phyloP scores from a whole-genome alignment of 2,888 invertebrate species.

The Torymus texanus region DNA sequence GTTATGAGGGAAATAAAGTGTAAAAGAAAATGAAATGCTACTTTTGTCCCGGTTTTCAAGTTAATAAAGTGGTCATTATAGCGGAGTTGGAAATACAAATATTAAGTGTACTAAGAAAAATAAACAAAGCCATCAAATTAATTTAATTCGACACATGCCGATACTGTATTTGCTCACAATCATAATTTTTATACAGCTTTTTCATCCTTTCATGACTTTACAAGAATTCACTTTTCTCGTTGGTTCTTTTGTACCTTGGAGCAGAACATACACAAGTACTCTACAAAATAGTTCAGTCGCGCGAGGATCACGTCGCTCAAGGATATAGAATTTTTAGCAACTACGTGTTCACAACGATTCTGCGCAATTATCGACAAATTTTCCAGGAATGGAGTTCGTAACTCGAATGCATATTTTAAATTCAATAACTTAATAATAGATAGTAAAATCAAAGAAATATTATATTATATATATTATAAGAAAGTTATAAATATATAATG shows the following conservation, averaged over 20 bases:
- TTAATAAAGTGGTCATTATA: no score
- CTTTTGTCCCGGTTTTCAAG: no score
- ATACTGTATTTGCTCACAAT: conserved; percentile 48
- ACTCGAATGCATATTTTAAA: no score
- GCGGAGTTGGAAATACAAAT: no score
- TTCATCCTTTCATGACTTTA: conserved; percentile 7
- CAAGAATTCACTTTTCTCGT: conserved; percentile 15
- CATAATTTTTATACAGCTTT: conserved; percentile 46
- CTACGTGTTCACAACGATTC: conserved; percentile 20
- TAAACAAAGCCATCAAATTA: neutral
- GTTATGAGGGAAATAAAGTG: no score
- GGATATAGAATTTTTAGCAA: neutral
- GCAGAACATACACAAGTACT: conserved; percentile 14
- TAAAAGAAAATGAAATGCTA: no score
- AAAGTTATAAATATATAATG: no score
- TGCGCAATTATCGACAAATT: neutral
- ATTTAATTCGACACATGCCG: conserved; percentile 34
- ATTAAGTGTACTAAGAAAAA: no score
- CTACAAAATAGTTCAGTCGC: conserved; percentile 45
- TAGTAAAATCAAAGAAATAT: no score
- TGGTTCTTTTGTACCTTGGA: conserved; percentile 9
- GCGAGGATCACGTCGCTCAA: conserved; percentile 9
- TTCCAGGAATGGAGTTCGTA: no score
- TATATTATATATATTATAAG: no score
- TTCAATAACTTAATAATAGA: no score